Evolutionary conservation across 2,113 vertebrate species (phyloP), one percentile per base, ranked within the genome.

Genomic region (Neofelis nebulosa): DNA sequence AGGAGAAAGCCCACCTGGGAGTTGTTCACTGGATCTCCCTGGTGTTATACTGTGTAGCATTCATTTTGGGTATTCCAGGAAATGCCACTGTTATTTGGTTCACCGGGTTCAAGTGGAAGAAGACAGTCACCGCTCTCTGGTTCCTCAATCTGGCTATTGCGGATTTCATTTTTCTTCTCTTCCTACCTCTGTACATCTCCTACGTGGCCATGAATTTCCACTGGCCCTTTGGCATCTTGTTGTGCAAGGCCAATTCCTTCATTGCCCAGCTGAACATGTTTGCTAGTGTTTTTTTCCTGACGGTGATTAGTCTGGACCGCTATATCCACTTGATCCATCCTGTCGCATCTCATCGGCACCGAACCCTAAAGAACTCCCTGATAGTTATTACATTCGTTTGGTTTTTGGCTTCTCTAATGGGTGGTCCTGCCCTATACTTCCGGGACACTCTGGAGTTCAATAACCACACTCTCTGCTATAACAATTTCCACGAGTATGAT

Each of bases 231-330:
- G 99, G 99, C 21, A 96, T 98, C 86, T 98, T 97, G 97, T 98
- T 99, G 91, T 99, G 99, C 98, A 99, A 99, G 98, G 98, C 99
- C 45, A 99, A 99, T 98, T 99, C 99, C 0, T 99, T 99, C 91
- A 99, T 99, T 90, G 99, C 99, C 0, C 98, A 99, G 21, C 96
- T 99, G 95, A 99, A 99, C 98, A 99, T 99, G 99, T 99, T 99
- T 76, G 99, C 99, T 94, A 99, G 99, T n/a, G 99, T 99, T 66
- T 99, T 99, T 94, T 99, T 99, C 91, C 98, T 99, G 95, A 99
- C 99, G 0, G 98, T 99, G 84, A 99, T 99, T 98, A 99, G 99
- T 94, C 98, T 99, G 21, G 99, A 99, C 98, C 99, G 99, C 82
- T 99, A 99, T 7, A 90, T 99, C 33, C 99, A 99, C 27, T 96